phyloP scores from a whole-genome alignment of 2,113 vertebrate species.

The Percopsis transmontana region DNA sequence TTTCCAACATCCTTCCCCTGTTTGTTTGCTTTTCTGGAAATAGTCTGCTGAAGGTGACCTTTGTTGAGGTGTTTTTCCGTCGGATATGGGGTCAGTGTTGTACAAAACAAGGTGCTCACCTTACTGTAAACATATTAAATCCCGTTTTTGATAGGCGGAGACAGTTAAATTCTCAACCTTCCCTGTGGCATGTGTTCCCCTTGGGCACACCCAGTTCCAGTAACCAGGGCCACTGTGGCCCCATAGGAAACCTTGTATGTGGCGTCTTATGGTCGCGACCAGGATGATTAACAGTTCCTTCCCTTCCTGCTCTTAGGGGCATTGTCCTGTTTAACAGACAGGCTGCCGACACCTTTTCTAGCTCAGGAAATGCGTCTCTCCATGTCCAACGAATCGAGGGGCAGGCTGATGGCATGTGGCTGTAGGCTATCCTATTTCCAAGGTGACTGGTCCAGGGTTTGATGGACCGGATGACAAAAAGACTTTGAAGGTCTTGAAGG shows the following conservation, averaged over 20 bases:
- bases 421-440: neutral
- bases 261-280: constrained; percentile 56
- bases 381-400: constrained; percentile 35
- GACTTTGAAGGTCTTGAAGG: no score
- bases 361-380: constrained; percentile 65
- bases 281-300: constrained; percentile 76
- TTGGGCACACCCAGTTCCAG: constrained; percentile 49
- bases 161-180: constrained; percentile 21
- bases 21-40: constrained; percentile 71
- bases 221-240: constrained; percentile 39
- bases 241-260: constrained; percentile 64
- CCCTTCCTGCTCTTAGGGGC: constrained; percentile 62
- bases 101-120: neutral
- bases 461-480: no score
- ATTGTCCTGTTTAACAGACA: constrained; percentile 73
- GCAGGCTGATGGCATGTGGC: constrained; percentile 19
- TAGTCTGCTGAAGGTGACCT: constrained; percentile 46
- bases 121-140: constrained; percentile 48
- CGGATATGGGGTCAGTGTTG: neutral
- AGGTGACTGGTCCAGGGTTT: neutral
- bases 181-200: constrained; percentile 8
- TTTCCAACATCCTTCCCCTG: constrained; percentile 73
- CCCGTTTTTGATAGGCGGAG: constrained; percentile 27
- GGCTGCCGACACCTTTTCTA: constrained; percentile 70
- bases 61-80: constrained; percentile 4